Conservation (phyloP, 2,113 vertebrate genomes). For the Pluvialis apricaria region DNA sequence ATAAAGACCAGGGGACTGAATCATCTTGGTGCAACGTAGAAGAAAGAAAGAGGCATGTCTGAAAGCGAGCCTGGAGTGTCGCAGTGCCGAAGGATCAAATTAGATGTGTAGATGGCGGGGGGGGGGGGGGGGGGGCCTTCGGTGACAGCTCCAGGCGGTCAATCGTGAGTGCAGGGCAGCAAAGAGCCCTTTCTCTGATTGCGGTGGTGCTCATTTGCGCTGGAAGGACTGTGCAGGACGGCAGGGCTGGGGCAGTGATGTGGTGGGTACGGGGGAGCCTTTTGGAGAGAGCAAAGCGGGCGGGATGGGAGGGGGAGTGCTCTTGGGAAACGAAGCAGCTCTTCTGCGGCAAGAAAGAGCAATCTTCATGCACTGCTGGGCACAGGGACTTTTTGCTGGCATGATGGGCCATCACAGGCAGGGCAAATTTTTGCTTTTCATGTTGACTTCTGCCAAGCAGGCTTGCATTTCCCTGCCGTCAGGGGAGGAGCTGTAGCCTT, state of each 20-base stretch:
- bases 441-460: neutral
- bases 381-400: neutral
- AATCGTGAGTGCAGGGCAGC: accelerated
- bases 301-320: neutral
- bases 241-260: neutral
- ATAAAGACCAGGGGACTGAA: neutral
- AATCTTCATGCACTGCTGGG: neutral
- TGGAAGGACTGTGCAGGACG: neutral
- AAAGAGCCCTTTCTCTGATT: accelerated
- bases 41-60: neutral
- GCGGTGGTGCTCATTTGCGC: accelerated
- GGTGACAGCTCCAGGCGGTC: neutral
- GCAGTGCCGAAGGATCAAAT: neutral
- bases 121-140: neutral
- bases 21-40: neutral
- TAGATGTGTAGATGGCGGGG: neutral
- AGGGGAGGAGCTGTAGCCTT: neutral
- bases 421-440: neutral
- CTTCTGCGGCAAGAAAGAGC: neutral
- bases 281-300: neutral
- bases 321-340: neutral
- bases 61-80: neutral
- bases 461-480: neutral
- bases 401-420: neutral
- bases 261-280: neutral